Conservation (phyloP, 2,113 vertebrate species). For the Corythornis vintsioides region DNA sequence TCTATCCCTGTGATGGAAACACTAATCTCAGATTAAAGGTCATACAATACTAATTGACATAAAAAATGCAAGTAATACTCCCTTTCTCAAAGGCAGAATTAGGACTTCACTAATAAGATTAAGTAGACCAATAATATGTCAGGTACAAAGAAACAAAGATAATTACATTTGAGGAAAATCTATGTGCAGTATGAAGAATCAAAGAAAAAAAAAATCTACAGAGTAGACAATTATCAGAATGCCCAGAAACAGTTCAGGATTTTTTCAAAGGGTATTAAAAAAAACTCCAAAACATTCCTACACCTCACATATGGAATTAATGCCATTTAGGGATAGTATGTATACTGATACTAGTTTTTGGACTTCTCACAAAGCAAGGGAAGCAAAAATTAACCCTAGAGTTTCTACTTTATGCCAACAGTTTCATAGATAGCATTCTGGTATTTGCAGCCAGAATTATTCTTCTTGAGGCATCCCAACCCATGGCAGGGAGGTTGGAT, state of each 20-base stretch:
- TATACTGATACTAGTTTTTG: not conserved
- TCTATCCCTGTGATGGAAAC: not conserved
- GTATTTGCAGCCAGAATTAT: not conserved
- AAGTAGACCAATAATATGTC: not conserved
- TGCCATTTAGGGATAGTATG: not conserved
- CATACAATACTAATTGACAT: not conserved
- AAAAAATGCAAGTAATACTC: not conserved
- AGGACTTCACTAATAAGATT: slow-evolving; percentile 4
- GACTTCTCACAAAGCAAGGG: not conserved
- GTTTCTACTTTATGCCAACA: not conserved
- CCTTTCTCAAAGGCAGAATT: not conserved
- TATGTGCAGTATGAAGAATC: not conserved
- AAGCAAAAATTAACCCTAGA: not conserved
- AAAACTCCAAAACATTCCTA: not conserved
- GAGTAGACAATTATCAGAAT: not conserved
- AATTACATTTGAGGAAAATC: not conserved
- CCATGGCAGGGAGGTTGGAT: no score
- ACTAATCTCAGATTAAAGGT: not conserved
- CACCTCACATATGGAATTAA: not conserved
- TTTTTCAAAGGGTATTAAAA: not conserved
- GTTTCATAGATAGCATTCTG: not conserved
- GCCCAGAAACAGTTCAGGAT: not conserved
- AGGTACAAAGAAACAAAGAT: not conserved
- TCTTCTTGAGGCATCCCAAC: not conserved
- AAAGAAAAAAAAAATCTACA: not conserved